Evolutionary conservation across 1,140 invertebrate genomes (phyloP), one percentile per base, ranked within the genome.

Genomic region (Nomia melanderi): DNA sequence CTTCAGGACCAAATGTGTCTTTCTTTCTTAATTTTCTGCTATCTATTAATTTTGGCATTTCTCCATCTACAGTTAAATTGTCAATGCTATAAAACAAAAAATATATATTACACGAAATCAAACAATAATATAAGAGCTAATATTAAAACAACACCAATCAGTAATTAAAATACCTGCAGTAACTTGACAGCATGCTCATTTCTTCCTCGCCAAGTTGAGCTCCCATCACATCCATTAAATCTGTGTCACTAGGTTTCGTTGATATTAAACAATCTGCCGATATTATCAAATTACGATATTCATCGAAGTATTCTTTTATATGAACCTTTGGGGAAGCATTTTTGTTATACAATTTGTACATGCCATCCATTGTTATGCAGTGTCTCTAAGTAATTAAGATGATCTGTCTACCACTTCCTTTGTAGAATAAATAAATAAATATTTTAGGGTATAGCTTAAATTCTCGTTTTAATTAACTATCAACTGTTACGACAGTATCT

Each of bases 11-110:
- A 25, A 81, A 74, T 56, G 29, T 27, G 0, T 65, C 23, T n/a
- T 73, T 71, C 66, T 80, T 64, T n/a, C 72, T 71, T n/a, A 59
- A 78, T 59, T 33, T 59, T 31, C 33, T 8, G 33, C 20, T 59
- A 31, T 63, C 72, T 27, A 36, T 29, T 27, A 65, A 27, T 50
- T 77, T 77, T 50, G 54, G 29, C 23, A 79, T 23, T 78, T 88
- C 87, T 36, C 78, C 77, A 33, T 81, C 54, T n/a, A 87, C 66
- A 14, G 85, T 87, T 57, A 89, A 80, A 67, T 88, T 82, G 8
- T 88, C 81, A 11, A 77, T 29, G 8, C 84, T 86, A 39, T n/a
- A 44, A 60, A 62, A 63, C 20, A 50, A 44, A n/a, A 23, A 44
- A n/a, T 44, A 14, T 44, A 14, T 29, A 31, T 75, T 12, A 72